phyloP scores from a whole-genome alignment of 2,797 vertebrate species.

The Poecilia picta region DNA sequence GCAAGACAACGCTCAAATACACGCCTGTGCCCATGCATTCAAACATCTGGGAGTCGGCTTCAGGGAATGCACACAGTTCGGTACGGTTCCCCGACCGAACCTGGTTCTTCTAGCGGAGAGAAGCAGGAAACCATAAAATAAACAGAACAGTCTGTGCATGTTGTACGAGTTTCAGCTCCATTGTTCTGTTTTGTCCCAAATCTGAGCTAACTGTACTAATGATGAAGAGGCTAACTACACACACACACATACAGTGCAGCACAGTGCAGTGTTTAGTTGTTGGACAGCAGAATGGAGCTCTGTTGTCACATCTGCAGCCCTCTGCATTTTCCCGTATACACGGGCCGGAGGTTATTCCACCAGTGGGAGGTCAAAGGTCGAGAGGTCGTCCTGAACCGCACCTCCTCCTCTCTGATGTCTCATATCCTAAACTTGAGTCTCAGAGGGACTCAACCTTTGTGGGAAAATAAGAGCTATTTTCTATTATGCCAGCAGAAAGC shows the following conservation, averaged over 20 bases:
- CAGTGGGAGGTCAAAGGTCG: constrained; percentile 57
- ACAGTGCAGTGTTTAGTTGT: constrained; percentile 31
- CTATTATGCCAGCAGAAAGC: neutral
- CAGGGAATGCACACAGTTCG: neutral
- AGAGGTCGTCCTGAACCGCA: constrained; percentile 30
- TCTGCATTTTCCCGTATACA: constrained; percentile 53
- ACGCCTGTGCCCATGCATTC: neutral
- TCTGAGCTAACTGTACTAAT: constrained; percentile 65
- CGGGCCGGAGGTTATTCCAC: constrained; percentile 55
- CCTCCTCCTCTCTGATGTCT: constrained; percentile 29
- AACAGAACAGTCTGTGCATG: constrained; percentile 15
- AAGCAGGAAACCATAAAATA: constrained; percentile 37
- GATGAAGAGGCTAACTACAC: constrained; percentile 44
- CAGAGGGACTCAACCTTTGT: constrained; percentile 9
- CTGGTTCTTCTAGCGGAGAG: constrained; percentile 5
- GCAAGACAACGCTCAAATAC: constrained; percentile 1
- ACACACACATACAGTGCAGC: neutral
- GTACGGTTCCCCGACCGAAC: neutral
- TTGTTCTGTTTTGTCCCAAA: constrained; percentile 71
- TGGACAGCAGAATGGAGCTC: constrained; percentile 69
- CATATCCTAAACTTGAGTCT: constrained; percentile 27
- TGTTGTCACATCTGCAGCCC: constrained; percentile 71
- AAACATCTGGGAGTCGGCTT: neutral
- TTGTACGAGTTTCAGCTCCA: constrained; percentile 47
- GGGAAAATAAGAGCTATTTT: constrained; percentile 21